Conservation (phyloP, 2,113 vertebrate genomes). For the Esox niger region DNA sequence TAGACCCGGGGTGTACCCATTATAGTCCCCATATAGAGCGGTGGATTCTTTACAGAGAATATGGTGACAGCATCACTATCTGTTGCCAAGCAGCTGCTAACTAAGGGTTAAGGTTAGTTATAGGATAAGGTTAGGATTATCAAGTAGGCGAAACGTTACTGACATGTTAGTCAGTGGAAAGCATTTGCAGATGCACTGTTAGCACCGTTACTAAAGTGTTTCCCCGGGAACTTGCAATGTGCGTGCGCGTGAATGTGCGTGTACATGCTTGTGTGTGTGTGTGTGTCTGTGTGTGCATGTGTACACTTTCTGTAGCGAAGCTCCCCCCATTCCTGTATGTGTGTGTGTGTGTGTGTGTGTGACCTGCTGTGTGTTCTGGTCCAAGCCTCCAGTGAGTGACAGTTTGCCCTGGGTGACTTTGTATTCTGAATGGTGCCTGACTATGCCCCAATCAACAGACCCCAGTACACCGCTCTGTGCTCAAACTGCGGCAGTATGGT, state of each 20-base stretch:
- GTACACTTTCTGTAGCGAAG: neutral
- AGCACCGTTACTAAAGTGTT: too few relatives aligned
- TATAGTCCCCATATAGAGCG: too few relatives aligned
- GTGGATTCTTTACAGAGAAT: too few relatives aligned
- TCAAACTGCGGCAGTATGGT: slow-evolving; percentile 68
- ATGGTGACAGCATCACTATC: too few relatives aligned
- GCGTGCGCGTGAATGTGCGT: neutral
- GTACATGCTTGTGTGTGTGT: slow-evolving; percentile 11
- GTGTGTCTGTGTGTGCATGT: slow-evolving; percentile 11
- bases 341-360: slow-evolving; percentile 14
- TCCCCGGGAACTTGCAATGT: neutral
- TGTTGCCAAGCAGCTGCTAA: too few relatives aligned
- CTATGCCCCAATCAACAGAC: slow-evolving; percentile 42
- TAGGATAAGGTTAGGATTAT: too few relatives aligned
- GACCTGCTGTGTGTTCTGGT: slow-evolving; percentile 21
- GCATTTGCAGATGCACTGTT: too few relatives aligned
- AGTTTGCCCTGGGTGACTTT: slow-evolving; percentile 53
- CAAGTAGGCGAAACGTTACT: too few relatives aligned
- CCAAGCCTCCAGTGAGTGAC: slow-evolving; percentile 43
- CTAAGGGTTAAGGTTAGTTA: too few relatives aligned
- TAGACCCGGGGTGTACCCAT: too few relatives aligned
- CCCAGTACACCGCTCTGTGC: slow-evolving; percentile 31
- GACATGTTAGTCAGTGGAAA: too few relatives aligned
- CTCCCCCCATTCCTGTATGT: too few relatives aligned
- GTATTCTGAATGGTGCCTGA: slow-evolving; percentile 59